Evolutionary conservation across 2,888 invertebrate genomes (phyloP).

Genomic region (Coronaproctus castanopsis): DNA sequence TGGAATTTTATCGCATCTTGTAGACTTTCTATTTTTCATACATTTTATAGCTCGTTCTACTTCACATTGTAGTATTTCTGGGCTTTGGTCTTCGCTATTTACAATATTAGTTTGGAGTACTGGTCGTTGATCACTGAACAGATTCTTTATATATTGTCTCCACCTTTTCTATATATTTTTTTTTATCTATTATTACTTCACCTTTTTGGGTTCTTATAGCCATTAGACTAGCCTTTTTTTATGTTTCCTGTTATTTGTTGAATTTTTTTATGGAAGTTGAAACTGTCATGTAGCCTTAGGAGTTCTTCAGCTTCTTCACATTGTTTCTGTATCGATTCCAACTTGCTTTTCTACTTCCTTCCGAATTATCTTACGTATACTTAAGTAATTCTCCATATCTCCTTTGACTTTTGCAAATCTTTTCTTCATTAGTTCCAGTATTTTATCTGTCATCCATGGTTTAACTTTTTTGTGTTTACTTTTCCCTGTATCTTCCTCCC

Average conservation of each 20-base stretch:
- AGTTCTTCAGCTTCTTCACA: background rate
- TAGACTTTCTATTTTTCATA: background rate
- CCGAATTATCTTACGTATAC: background rate
- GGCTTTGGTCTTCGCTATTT: background rate
- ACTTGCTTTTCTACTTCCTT: background rate
- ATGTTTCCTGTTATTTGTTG: background rate
- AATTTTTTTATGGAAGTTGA: background rate
- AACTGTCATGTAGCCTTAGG: background rate
- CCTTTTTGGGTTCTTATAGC: background rate
- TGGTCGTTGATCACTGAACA: background rate
- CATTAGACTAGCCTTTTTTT: background rate
- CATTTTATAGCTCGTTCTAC: background rate
- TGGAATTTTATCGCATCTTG: background rate
- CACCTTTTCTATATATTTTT: background rate
- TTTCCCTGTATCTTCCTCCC: background rate
- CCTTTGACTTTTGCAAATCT: no score
- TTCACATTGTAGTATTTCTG: background rate
- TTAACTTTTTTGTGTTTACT: background rate
- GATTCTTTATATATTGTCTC: background rate
- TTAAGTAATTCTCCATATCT: no score
- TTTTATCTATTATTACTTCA: background rate
- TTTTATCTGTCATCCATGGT: background rate
- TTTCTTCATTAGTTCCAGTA: background rate
- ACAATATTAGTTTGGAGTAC: background rate
- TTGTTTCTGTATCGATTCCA: background rate